Conservation (phyloP, 2,113 vertebrate species). For the Salvator merianae region DNA sequence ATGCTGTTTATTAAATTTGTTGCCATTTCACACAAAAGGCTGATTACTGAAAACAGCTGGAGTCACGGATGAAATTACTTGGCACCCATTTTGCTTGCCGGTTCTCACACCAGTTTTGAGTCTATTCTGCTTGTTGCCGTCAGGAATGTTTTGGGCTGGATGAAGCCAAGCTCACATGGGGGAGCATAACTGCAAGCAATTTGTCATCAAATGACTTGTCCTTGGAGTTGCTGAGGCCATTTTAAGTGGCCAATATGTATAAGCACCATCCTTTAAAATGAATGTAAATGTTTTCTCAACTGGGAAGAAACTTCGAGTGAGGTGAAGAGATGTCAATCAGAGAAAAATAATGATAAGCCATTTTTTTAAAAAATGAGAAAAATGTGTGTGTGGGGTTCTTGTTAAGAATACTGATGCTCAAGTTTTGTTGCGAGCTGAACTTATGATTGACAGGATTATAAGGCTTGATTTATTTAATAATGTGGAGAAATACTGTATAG, state of each 20-base stretch:
- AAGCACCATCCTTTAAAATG: background rate
- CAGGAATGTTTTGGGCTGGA: background rate
- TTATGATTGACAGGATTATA: conserved; percentile 15
- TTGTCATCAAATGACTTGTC: no score
- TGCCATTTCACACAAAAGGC: background rate
- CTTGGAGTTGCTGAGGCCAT: background rate
- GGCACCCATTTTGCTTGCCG: background rate
- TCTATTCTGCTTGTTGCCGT: background rate
- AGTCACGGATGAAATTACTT: background rate
- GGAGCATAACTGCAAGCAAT: background rate
- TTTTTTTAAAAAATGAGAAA: background rate
- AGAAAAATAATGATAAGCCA: background rate
- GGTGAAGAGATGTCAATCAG: background rate
- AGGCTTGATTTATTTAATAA: conserved; percentile 22
- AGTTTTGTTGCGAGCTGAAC: conserved; percentile 10
- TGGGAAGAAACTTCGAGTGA: background rate
- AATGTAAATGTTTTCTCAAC: background rate
- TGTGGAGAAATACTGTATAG: background rate
- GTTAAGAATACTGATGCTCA: background rate
- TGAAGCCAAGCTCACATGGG: background rate
- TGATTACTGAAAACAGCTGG: background rate
- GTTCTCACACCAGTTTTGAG: no score
- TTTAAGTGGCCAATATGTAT: background rate
- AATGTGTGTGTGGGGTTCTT: background rate
- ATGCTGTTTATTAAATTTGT: background rate